Percentiles rank a stretch among this genome's conserved stretches.
phyloP scores from a whole-genome alignment of 2,888 invertebrate genomes.

The Sinohyriopsis cumingii region DNA sequence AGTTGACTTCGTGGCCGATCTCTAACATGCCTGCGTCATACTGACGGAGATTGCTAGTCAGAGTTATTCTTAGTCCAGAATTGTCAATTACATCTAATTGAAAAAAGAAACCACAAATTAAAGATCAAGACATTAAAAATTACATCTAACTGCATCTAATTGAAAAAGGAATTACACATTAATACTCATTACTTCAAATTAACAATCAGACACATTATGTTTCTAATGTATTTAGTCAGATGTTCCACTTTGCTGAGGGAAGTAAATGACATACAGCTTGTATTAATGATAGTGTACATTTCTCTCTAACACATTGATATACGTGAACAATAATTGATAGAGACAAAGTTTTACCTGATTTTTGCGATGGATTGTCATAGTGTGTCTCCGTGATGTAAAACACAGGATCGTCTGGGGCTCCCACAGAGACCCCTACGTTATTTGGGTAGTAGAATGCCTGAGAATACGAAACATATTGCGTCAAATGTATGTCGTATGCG shows the following conservation, averaged over 20 bases:
- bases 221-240: no score
- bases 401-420: slow-evolving; percentile 79
- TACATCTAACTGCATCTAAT: no score
- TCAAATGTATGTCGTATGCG: no score
- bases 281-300: no score
- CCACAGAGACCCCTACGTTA: slow-evolving; percentile 85
- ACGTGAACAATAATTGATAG: not conserved
- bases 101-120: not conserved
- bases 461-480: no score
- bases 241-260: no score
- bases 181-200: no score
- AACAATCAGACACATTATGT: no score
- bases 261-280: no score
- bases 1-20: slow-evolving; percentile 78
- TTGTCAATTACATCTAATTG: slow-evolving; percentile 72
- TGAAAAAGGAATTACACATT: no score
- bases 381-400: slow-evolving; percentile 94
- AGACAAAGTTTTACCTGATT: slow-evolving; percentile 12
- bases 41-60: slow-evolving; percentile 82
- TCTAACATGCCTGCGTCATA: slow-evolving; percentile 85
- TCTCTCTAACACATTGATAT: no score
- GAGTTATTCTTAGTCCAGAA: slow-evolving; percentile 84
- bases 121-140: no score
- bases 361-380: slow-evolving; percentile 83
- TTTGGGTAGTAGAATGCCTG: slow-evolving; percentile 56